A percentile compares a stretch with the other conserved stretches of the same genome.
Evolutionary conservation across 1,140 invertebrate species (phyloP).

Genomic region (Diorhabda carinulata): DNA sequence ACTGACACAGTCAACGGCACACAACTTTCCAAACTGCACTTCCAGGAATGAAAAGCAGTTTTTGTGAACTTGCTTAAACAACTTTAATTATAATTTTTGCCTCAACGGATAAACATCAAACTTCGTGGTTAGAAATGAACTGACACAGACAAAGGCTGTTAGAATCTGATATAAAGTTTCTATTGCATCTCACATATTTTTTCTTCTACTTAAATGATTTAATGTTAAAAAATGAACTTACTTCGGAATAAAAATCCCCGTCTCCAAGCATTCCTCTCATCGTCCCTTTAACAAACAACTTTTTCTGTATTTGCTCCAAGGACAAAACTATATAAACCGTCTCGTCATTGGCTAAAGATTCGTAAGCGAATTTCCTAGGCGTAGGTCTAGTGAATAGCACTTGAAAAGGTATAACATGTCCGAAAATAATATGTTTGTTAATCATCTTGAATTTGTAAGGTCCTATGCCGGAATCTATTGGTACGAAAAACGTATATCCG

Average conservation of each 20-base stretch:
- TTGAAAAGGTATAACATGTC: constrained; percentile 76
- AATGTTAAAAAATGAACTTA: neutral
- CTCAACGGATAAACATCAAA: too few relatives aligned
- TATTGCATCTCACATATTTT: too few relatives aligned
- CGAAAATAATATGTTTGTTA: constrained; percentile 76
- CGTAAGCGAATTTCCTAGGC: constrained; percentile 60
- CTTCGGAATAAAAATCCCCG: constrained; percentile 10
- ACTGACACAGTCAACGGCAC: too few relatives aligned
- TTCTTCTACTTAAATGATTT: too few relatives aligned
- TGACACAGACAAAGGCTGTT: too few relatives aligned
- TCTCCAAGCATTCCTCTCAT: neutral
- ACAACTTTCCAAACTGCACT: too few relatives aligned
- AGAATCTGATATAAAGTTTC: too few relatives aligned
- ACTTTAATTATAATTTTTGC: too few relatives aligned
- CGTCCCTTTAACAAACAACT: constrained; percentile 66
- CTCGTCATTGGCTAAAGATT: constrained; percentile 73
- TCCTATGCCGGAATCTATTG: constrained; percentile 73
- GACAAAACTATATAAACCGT: constrained; percentile 73
- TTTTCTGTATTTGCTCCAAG: constrained; percentile 34
- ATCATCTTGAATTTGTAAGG: constrained; percentile 51
- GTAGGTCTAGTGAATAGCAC: constrained; percentile 80
- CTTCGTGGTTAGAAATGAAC: too few relatives aligned
- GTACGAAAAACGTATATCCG: constrained; percentile 79
- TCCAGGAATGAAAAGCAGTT: too few relatives aligned
- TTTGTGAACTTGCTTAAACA: too few relatives aligned